A percentile compares a stretch with the other conserved stretches of the same genome.
Conservation (phyloP, 2,113 vertebrate species). For the Aspidoscelis tigris region DNA sequence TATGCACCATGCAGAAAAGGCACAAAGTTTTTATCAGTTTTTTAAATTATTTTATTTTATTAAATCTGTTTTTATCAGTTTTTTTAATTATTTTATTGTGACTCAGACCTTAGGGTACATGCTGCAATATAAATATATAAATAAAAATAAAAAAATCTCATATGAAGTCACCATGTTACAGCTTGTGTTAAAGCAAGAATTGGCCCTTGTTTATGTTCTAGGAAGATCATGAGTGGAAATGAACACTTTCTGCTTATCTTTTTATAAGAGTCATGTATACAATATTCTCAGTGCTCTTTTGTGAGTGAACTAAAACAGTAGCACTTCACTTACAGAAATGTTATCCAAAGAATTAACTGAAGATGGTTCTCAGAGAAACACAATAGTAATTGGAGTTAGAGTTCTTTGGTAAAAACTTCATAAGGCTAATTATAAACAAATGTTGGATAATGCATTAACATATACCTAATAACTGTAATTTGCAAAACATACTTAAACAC, state of each 20-base stretch:
- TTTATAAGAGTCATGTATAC: not conserved
- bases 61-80: no score
- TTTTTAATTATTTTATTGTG: no score
- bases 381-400: slow-evolving; percentile 64
- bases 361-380: slow-evolving; percentile 52
- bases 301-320: not conserved
- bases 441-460: slow-evolving; percentile 30
- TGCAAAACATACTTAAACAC: slow-evolving; percentile 42
- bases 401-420: slow-evolving; percentile 52
- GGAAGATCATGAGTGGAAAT: not conserved
- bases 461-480: slow-evolving; percentile 56
- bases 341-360: slow-evolving; percentile 44
- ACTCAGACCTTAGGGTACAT: no score
- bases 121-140: no score
- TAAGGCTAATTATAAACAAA: slow-evolving; percentile 57
- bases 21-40: no score
- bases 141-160: no score
- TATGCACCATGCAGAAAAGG: no score
- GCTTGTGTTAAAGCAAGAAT: no score
- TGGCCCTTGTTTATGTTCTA: not conserved
- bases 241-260: not conserved
- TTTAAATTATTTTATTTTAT: no score
- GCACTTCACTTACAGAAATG: not conserved
- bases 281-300: not conserved
- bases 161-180: no score